These are phyloP conservation scores for Medauroidea extradentata DNA, from an alignment of 1,140 invertebrate genomes.

Conservation along the genomic window DNA sequence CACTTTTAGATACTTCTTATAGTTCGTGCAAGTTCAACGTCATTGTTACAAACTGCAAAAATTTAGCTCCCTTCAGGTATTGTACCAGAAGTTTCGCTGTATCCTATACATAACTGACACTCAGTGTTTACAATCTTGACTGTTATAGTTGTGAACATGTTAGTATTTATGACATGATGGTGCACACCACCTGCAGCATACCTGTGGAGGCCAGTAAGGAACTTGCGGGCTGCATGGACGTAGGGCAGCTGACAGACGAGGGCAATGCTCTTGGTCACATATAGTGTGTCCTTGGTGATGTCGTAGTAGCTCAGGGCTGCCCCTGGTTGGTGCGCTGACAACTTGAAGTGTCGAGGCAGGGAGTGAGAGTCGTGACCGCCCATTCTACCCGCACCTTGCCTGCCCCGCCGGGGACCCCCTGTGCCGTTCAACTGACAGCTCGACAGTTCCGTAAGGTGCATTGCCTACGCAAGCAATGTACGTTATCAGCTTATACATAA, in stretches of 20 bases:
- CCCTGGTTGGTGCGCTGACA: conserved; percentile 61
- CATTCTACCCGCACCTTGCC: conserved; percentile 8
- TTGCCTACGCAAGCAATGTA: no score
- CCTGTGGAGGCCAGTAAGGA: conserved; percentile 84
- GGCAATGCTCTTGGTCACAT: conserved; percentile 92
- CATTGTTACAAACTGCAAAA: no score
- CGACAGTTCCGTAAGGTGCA: conserved; percentile 87
- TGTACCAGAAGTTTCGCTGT: no score
- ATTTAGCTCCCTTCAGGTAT: no score
- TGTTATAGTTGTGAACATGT: no score
- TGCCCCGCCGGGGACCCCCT: neutral
- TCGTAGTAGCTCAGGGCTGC: conserved; percentile 85
- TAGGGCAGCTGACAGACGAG: conserved; percentile 88
- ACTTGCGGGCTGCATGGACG: conserved; percentile 76
- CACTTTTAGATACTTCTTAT: no score
- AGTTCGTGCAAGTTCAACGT: no score
- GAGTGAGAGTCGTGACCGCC: conserved; percentile 57
- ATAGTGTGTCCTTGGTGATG: conserved; percentile 86
- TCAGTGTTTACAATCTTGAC: no score
- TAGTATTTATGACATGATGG: no score
- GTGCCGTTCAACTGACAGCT: conserved; percentile 51
- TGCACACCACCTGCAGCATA: no score
- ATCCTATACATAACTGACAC: no score
- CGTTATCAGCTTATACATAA: no score
- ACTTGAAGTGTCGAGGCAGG: conserved; percentile 81